Conservation (phyloP, 2,888 invertebrate genomes). For the Drosophila mettleri region DNA sequence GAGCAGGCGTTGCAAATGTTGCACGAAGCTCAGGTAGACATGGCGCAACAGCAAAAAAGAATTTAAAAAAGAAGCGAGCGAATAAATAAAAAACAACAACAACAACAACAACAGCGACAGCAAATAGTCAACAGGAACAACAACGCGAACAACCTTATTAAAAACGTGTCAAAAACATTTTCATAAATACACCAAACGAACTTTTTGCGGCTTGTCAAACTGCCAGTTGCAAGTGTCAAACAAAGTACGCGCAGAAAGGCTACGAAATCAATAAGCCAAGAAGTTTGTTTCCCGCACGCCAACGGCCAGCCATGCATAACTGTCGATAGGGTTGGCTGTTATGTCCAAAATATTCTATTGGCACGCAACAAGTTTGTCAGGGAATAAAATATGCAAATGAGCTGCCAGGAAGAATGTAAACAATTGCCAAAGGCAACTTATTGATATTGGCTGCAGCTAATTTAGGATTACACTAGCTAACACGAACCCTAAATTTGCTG, state of each 20-base stretch:
- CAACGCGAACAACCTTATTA: slow-evolving; percentile 66
- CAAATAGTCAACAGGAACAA: slow-evolving; percentile 24
- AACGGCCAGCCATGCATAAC: not conserved
- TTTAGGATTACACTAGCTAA: not conserved
- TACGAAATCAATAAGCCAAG: slow-evolving; percentile 66
- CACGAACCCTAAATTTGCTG: not conserved
- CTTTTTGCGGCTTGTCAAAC: slow-evolving; percentile 71
- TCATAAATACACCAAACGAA: slow-evolving; percentile 76
- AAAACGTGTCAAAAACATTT: slow-evolving; percentile 80
- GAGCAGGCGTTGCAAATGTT: slow-evolving; percentile 55
- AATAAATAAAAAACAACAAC: slow-evolving; percentile 4
- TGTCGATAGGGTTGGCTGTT: slow-evolving; percentile 9
- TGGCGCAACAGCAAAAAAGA: slow-evolving; percentile 1
- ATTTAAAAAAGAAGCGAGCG: slow-evolving; percentile 7
- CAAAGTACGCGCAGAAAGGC: slow-evolving; percentile 66
- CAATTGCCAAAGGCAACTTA: slow-evolving; percentile 20
- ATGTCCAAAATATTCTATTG: slow-evolving; percentile 10
- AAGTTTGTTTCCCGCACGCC: slow-evolving; percentile 22
- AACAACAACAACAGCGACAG: slow-evolving; percentile 21
- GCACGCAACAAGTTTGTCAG: slow-evolving; percentile 58
- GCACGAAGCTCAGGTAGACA: slow-evolving; percentile 49
- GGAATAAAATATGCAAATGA: slow-evolving; percentile 32
- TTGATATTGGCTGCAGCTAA: slow-evolving; percentile 1
- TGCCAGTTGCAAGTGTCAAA: slow-evolving; percentile 76
- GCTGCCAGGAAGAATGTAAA: slow-evolving; percentile 16